These are phyloP conservation scores for Eudorcas thomsonii DNA, from an alignment of 2,113 vertebrate genomes.

Conservation along the genomic window DNA sequence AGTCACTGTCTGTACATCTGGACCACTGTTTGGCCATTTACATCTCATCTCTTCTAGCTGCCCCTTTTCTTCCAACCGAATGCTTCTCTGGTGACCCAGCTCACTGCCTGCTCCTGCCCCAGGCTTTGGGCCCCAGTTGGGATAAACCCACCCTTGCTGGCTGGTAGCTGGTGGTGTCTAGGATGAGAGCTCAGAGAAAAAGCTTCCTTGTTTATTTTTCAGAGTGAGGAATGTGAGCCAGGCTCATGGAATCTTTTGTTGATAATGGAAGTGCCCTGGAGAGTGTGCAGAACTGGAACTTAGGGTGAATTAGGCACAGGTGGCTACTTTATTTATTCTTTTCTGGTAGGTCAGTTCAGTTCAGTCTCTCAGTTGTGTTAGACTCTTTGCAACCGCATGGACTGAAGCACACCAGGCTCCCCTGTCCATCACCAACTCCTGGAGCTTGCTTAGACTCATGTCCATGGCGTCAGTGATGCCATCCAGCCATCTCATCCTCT, in stretches of 20 bases:
- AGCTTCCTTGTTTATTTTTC: neutral
- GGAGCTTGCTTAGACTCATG: neutral
- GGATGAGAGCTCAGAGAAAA: neutral
- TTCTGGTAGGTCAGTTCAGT: neutral
- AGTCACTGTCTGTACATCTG: neutral
- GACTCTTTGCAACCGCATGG: neutral
- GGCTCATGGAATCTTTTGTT: fast-evolving
- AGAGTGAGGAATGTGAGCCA: fast-evolving
- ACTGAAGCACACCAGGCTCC: neutral
- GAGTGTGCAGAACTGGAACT: neutral
- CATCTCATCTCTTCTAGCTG: fast-evolving
- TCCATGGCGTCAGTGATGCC: neutral
- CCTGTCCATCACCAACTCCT: neutral
- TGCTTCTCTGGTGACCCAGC: fast-evolving
- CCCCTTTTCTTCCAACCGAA: fast-evolving
- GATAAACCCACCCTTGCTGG: fast-evolving
- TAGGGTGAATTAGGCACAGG: neutral
- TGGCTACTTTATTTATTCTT: neutral
- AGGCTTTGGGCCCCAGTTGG: fast-evolving
- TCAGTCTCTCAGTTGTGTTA: neutral
- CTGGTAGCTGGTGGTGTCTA: neutral
- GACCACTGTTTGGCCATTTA: neutral
- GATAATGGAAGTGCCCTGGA: neutral
- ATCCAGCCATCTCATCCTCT: neutral
- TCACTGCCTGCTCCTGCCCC: fast-evolving